Conservation (phyloP, 2,888 invertebrate genomes). For the Pristionchus fissidentatus region DNA sequence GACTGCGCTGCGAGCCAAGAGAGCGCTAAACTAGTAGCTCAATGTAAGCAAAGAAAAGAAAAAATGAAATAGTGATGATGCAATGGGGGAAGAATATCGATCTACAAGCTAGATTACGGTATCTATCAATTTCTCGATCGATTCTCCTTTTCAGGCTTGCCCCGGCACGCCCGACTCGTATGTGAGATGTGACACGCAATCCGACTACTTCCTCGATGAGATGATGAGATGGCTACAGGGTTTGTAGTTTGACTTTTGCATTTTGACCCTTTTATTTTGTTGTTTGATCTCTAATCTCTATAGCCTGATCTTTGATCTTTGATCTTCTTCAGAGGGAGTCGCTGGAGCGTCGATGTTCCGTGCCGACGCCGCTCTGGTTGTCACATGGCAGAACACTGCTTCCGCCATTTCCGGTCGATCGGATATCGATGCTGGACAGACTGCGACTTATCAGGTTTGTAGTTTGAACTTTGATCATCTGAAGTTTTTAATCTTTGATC, state of each 20-base stretch:
- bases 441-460: constrained; percentile 92
- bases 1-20: too few species aligned
- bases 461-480: not conserved
- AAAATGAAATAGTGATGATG: too few species aligned
- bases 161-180: constrained; percentile 72
- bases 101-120: too few species aligned
- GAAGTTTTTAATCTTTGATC: not conserved
- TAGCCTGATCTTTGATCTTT: constrained; percentile 25
- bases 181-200: constrained; percentile 68
- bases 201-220: constrained; percentile 73
- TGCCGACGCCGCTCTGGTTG: constrained; percentile 90
- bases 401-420: constrained; percentile 73
- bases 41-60: too few species aligned
- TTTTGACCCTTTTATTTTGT: not conserved
- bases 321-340: constrained; percentile 84
- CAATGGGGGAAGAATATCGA: too few species aligned
- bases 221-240: constrained; percentile 73
- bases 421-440: constrained; percentile 79
- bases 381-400: constrained; percentile 96
- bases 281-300: constrained; percentile 76
- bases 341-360: constrained; percentile 90
- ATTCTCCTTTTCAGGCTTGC: constrained; percentile 59
- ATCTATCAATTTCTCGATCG: not conserved
- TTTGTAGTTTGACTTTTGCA: constrained; percentile 31
- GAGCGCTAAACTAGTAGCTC: too few species aligned